These are phyloP conservation scores for Limnephilus rhombicus DNA, from an alignment of 2,888 invertebrate species.

Conservation along the genomic window DNA sequence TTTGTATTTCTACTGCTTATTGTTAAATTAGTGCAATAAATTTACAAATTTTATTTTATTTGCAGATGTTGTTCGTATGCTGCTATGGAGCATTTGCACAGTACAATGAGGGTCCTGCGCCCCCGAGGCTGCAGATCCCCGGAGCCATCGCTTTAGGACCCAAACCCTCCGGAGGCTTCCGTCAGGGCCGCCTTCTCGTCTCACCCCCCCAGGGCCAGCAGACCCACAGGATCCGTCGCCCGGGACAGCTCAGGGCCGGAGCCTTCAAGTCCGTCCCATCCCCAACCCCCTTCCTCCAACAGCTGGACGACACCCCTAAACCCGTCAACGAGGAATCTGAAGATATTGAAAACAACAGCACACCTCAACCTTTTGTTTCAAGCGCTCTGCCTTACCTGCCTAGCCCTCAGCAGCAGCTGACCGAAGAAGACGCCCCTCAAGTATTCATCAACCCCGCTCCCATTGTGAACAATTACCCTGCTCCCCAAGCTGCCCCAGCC, in stretches of 20 bases:
- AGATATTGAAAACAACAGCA: slow-evolving; percentile 78
- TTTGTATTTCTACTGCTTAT: background rate
- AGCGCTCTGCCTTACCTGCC: slow-evolving; percentile 71
- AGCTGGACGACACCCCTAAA: slow-evolving; percentile 77
- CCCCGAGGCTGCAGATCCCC: slow-evolving; percentile 82
- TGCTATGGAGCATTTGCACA: slow-evolving; percentile 77
- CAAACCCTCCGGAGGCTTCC: slow-evolving; percentile 70
- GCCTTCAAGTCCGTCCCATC: slow-evolving; percentile 75
- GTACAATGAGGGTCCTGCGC: slow-evolving; percentile 77
- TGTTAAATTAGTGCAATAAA: background rate
- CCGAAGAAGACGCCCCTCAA: slow-evolving; percentile 72
- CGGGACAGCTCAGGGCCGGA: slow-evolving; percentile 72
- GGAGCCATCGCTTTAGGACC: slow-evolving; percentile 78
- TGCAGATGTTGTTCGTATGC: slow-evolving; percentile 76
- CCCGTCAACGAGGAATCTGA: slow-evolving; percentile 84
- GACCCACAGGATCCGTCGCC: slow-evolving; percentile 72
- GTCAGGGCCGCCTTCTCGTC: slow-evolving; percentile 74
- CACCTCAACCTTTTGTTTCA: slow-evolving; percentile 70
- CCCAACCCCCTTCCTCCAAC: slow-evolving; percentile 74
- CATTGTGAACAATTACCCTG: slow-evolving; percentile 73
- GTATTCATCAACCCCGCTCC: slow-evolving; percentile 70
- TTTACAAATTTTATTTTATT: background rate
- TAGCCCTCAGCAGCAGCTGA: slow-evolving; percentile 70
- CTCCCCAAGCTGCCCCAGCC: slow-evolving; percentile 68
- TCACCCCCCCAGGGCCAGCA: slow-evolving; percentile 69